Conservation (phyloP, 1,140 invertebrate species). For the Heliconius himera region DNA sequence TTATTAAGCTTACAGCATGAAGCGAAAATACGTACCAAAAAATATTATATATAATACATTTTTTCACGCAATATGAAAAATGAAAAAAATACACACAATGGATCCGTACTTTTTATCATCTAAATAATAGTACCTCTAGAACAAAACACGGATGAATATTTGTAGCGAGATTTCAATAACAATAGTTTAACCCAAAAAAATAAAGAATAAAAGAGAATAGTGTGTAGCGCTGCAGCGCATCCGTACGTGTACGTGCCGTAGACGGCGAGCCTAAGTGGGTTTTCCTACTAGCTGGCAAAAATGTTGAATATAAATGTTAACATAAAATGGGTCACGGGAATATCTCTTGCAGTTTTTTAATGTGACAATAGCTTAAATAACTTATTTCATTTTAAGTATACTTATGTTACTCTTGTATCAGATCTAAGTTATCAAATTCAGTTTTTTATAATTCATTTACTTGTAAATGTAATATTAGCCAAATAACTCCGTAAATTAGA, state of each 20-base stretch:
- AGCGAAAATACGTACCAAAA: no score
- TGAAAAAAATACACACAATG: neutral
- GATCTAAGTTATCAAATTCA: no score
- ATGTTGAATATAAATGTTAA: slow-evolving; percentile 37
- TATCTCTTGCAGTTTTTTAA: slow-evolving; percentile 38
- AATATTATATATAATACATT: no score
- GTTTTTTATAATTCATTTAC: no score
- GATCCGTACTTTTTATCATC: neutral
- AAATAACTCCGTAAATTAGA: no score
- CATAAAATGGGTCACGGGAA: slow-evolving; percentile 51
- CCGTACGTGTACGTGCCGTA: slow-evolving; percentile 20
- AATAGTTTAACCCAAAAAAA: slow-evolving; percentile 2
- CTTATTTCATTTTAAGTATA: neutral
- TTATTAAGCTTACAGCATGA: no score
- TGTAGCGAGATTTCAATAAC: slow-evolving; percentile 10
- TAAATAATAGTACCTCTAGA: neutral
- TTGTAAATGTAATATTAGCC: no score
- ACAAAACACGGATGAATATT: slow-evolving; percentile 11
- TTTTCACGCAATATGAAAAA: neutral
- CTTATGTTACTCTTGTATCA: no score
- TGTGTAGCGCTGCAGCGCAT: neutral
- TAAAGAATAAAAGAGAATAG: neutral
- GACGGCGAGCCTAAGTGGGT: slow-evolving; percentile 9
- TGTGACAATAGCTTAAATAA: slow-evolving; percentile 18
- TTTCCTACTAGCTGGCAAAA: slow-evolving; percentile 4